Evolutionary conservation across 2,888 invertebrate species (phyloP).

Genomic region (Leucania comma): DNA sequence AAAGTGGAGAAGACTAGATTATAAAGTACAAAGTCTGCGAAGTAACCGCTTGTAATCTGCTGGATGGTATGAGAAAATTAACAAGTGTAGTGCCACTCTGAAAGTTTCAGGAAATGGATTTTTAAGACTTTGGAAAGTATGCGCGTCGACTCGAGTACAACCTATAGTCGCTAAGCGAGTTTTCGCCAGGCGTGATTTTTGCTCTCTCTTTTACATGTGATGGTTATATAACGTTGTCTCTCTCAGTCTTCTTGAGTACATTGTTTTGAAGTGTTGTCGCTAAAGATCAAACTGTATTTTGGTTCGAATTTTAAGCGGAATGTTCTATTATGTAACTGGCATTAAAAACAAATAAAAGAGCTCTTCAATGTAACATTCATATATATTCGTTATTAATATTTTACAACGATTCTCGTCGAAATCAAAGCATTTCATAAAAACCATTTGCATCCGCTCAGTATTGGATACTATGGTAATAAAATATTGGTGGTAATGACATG

Average conservation of each 20-base stretch:
- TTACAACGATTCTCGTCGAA: too few relatives aligned
- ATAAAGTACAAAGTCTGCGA: constrained; percentile 45
- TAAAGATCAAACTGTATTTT: constrained; percentile 17
- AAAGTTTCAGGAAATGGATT: constrained; percentile 57
- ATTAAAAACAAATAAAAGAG: constrained; percentile 1
- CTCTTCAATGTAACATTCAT: neutral
- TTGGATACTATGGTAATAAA: too few relatives aligned
- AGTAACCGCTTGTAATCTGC: constrained; percentile 46
- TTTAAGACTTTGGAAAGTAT: constrained; percentile 41
- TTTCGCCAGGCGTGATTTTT: constrained; percentile 12
- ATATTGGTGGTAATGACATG: too few relatives aligned
- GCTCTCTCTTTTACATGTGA: neutral
- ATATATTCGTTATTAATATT: too few relatives aligned
- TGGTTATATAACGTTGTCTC: constrained; percentile 22
- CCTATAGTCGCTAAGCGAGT: constrained; percentile 8
- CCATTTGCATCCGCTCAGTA: neutral
- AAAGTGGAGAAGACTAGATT: constrained; percentile 50
- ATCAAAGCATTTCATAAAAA: neutral
- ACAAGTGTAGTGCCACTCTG: constrained; percentile 52
- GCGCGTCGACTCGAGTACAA: neutral
- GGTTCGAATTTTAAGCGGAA: neutral
- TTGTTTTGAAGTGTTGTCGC: constrained; percentile 15
- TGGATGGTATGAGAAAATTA: constrained; percentile 45
- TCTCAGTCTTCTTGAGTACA: neutral
- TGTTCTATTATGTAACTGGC: neutral